Conservation (phyloP, 2,113 vertebrate genomes). For the Sinocyclocheilus maitianheensis region DNA sequence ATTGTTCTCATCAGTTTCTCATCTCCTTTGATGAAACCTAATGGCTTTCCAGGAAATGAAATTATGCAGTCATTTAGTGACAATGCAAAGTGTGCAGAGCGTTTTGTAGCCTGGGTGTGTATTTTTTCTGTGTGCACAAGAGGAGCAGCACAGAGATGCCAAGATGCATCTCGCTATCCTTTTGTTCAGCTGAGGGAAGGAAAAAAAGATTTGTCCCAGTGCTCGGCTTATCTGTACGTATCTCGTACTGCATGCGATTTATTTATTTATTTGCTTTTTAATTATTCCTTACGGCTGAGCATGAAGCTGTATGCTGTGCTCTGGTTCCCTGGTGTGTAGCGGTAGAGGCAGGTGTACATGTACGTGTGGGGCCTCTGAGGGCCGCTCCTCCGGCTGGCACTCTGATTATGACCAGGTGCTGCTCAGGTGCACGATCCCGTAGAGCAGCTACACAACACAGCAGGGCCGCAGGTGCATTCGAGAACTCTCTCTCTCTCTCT, state of each 20-base stretch:
- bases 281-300: slow-evolving; percentile 66
- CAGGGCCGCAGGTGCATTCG: slow-evolving; percentile 74
- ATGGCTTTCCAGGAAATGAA: slow-evolving; percentile 80
- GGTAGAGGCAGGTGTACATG: slow-evolving; percentile 23
- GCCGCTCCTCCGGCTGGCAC: slow-evolving; percentile 7
- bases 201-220: slow-evolving; percentile 48
- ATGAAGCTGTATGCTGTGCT: slow-evolving; percentile 60
- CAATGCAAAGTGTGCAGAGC: slow-evolving; percentile 67
- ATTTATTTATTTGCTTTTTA: slow-evolving; percentile 47
- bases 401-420: slow-evolving; percentile 74
- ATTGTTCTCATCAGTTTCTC: slow-evolving; percentile 72
- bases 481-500: slow-evolving; percentile 42
- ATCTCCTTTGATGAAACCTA: slow-evolving; percentile 77
- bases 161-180: slow-evolving; percentile 22
- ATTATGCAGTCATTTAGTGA: slow-evolving; percentile 76
- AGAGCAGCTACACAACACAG: slow-evolving; percentile 66
- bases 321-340: slow-evolving; percentile 58
- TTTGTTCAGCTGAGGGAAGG: slow-evolving; percentile 39
- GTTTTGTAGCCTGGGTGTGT: slow-evolving; percentile 62
- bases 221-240: neutral
- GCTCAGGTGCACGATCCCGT: slow-evolving; percentile 77
- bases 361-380: slow-evolving; percentile 37
- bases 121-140: slow-evolving; percentile 35
- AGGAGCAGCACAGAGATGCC: slow-evolving; percentile 19
- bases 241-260: neutral